These are phyloP conservation scores for Sterrhoptilus dennistouni DNA, from an alignment of 2,113 vertebrate genomes.

Conservation along the genomic window DNA sequence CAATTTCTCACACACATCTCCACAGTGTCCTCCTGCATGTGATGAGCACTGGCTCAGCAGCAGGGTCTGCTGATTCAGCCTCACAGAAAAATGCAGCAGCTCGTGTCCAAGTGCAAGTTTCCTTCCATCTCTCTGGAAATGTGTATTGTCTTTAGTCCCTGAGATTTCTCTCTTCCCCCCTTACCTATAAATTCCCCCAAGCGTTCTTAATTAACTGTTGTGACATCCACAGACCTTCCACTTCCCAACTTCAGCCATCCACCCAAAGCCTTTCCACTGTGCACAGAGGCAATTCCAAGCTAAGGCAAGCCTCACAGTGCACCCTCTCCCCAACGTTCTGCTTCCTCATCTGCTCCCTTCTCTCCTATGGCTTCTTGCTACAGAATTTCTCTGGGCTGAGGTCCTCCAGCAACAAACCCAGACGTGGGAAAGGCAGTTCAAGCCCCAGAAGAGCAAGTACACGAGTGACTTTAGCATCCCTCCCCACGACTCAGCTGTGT, in stretches of 20 bases:
- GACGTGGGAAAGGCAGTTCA: neutral
- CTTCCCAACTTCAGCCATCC: neutral
- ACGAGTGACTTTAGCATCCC: accelerated
- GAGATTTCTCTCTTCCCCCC: constrained; percentile 27
- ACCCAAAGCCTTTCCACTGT: neutral
- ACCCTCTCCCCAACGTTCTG: neutral
- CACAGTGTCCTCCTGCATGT: neutral
- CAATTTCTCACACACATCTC: neutral
- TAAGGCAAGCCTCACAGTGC: neutral
- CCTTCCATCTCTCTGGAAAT: constrained; percentile 10
- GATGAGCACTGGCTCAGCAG: neutral
- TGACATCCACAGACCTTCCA: constrained; percentile 12
- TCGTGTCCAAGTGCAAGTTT: neutral
- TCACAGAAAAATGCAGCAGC: neutral
- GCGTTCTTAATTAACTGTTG: neutral
- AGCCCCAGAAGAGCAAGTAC: neutral
- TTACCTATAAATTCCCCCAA: neutral
- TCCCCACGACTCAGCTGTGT: neutral
- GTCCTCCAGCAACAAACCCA: constrained; percentile 13
- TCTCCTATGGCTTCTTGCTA: constrained; percentile 25
- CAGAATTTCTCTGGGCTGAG: constrained; percentile 62
- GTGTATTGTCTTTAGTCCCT: neutral
- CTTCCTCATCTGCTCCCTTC: neutral
- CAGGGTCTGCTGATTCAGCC: neutral
- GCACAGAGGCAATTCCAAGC: neutral